phyloP scores from a whole-genome alignment of 2,797 vertebrate genomes.

The Lacerta bilineata region DNA sequence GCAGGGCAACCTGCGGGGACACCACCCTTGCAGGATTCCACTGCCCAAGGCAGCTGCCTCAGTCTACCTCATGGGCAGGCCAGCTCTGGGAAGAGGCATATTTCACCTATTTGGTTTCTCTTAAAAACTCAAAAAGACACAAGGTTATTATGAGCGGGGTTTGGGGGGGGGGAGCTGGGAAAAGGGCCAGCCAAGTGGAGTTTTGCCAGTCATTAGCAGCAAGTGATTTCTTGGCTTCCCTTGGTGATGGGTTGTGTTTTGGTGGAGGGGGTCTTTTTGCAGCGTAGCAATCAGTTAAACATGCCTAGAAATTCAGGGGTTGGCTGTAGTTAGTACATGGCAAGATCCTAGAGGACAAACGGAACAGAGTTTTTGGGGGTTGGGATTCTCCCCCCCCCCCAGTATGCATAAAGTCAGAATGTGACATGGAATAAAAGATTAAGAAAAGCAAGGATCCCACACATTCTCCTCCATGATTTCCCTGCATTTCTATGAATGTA shows the following conservation, averaged over 20 bases:
- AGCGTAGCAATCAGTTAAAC: background rate
- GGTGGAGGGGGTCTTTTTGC: background rate
- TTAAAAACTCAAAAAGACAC: background rate
- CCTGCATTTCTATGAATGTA: background rate
- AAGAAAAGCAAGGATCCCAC: background rate
- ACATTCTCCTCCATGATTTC: background rate
- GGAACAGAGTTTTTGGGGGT: rapidly evolving
- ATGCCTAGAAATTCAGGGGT: background rate
- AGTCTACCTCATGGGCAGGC: no score
- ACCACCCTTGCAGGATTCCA: no score
- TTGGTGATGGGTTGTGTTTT: background rate
- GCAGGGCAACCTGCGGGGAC: no score
- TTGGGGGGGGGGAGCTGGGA: no score
- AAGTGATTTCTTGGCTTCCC: background rate
- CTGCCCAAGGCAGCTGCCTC: no score
- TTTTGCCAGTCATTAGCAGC: background rate
- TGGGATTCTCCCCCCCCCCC: no score
- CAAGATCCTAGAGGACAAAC: background rate
- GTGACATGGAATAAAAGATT: background rate
- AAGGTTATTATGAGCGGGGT: background rate
- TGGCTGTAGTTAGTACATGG: background rate
- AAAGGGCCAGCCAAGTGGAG: background rate
- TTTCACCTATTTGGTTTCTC: background rate
- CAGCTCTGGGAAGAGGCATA: background rate
- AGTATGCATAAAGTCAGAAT: background rate